These are phyloP conservation scores for Ichneumoninae sp. DNA, from an alignment of 2,888 invertebrate species.

Conservation along the genomic window DNA sequence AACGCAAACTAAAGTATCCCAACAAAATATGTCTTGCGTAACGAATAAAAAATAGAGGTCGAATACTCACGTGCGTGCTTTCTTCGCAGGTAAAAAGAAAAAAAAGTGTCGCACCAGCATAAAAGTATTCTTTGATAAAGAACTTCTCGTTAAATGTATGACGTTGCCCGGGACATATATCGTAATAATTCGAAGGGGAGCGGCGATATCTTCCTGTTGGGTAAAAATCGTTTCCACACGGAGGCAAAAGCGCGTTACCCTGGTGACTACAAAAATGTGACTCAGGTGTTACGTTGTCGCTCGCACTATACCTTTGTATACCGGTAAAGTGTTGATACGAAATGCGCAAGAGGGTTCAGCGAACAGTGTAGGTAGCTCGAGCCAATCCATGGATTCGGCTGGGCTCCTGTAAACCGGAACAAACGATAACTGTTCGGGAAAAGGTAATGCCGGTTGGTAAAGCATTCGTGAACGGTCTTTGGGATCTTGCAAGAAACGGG, in stretches of 20 bases:
- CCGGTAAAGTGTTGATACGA: neutral
- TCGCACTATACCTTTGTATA: conserved; percentile 20
- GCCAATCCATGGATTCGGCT: conserved; percentile 48
- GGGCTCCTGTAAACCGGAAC: conserved; percentile 60
- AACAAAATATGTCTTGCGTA: conserved; percentile 4
- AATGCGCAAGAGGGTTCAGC: conserved; percentile 18
- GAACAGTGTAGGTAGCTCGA: conserved; percentile 32
- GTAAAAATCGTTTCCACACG: conserved; percentile 3
- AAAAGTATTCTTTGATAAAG: neutral
- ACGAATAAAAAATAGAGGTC: conserved; percentile 13
- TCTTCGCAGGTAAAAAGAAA: neutral
- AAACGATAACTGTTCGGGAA: conserved; percentile 65
- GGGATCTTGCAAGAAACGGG: conserved; percentile 74
- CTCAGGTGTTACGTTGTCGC: conserved; percentile 43
- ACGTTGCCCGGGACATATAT: neutral
- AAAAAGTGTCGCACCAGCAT: neutral
- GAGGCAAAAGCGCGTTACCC: conserved; percentile 10
- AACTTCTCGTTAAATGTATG: conserved; percentile 1
- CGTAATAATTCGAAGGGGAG: neutral
- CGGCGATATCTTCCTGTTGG: neutral
- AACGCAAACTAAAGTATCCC: neutral
- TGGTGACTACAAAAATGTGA: conserved; percentile 17
- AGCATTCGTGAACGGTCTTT: conserved; percentile 79
- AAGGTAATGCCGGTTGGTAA: conserved; percentile 72
- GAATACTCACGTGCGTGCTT: neutral